A percentile compares a stretch with the other conserved stretches of the same genome.
These are phyloP conservation scores for Acromyrmex echinatior DNA, from an alignment of 1,140 invertebrate genomes.

Conservation along the genomic window DNA sequence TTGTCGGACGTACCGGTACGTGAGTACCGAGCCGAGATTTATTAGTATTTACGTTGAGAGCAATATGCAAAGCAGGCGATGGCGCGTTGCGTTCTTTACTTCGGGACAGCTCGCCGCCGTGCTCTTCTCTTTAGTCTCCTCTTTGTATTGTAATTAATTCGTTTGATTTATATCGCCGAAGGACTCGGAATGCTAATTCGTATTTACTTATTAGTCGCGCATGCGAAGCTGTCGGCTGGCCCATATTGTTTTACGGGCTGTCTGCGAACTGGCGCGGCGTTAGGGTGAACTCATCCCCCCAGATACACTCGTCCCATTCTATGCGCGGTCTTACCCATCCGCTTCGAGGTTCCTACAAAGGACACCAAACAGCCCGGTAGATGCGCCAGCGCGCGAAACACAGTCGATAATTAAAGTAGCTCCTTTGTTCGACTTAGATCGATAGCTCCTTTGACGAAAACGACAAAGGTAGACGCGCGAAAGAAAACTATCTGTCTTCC, in stretches of 20 bases:
- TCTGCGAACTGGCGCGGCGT: slow-evolving; percentile 60
- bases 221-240: slow-evolving; percentile 69
- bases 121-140: slow-evolving; percentile 11
- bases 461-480: slow-evolving; percentile 47
- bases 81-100: slow-evolving; percentile 70
- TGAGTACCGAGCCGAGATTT: slow-evolving; percentile 69
- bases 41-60: slow-evolving; percentile 79
- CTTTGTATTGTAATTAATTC: slow-evolving; percentile 80
- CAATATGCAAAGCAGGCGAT: slow-evolving; percentile 78
- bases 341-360: slow-evolving; percentile 73
- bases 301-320: slow-evolving; percentile 11
- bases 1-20: slow-evolving; percentile 48
- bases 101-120: slow-evolving; percentile 19
- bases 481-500: slow-evolving; percentile 75
- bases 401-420: slow-evolving; percentile 82
- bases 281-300: slow-evolving; percentile 46
- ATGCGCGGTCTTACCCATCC: slow-evolving; percentile 68
- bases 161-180: slow-evolving; percentile 82
- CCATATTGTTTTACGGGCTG: slow-evolving; percentile 76
- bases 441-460: slow-evolving; percentile 78
- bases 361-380: slow-evolving; percentile 73
- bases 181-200: slow-evolving; percentile 81
- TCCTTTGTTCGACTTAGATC: slow-evolving; percentile 82
- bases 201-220: slow-evolving; percentile 83
- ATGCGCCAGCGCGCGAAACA: slow-evolving; percentile 72